Evolutionary conservation across 1,140 invertebrate species (phyloP).

Genomic region (Diachasma alloeum): DNA sequence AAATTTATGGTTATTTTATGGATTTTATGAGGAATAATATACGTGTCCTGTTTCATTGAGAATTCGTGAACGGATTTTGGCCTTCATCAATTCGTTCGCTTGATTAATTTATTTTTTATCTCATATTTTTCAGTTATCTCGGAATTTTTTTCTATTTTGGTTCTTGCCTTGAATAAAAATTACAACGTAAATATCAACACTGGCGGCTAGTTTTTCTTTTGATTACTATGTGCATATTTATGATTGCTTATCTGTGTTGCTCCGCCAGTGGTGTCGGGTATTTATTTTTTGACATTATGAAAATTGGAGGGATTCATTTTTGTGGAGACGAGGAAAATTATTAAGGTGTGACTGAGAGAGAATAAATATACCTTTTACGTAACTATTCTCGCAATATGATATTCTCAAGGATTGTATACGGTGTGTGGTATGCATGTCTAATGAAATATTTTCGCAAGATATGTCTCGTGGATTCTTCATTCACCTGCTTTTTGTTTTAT

Average conservation of each 20-base stretch:
- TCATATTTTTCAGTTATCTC: background rate
- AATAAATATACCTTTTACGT: background rate
- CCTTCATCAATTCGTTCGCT: background rate
- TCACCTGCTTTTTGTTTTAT: background rate
- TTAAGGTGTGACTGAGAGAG: background rate
- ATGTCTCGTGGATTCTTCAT: background rate
- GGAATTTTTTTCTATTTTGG: background rate
- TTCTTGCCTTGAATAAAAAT: background rate
- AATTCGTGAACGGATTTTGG: conserved; percentile 1
- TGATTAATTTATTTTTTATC: background rate
- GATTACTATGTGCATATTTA: no score
- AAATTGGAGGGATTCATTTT: background rate
- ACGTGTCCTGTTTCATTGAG: background rate
- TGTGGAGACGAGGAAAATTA: background rate
- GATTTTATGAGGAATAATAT: background rate
- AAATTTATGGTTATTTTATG: background rate
- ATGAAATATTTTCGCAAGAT: conserved; percentile 1
- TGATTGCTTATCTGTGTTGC: no score
- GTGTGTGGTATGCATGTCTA: background rate
- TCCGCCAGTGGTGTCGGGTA: no score
- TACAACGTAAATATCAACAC: background rate
- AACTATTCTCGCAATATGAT: background rate
- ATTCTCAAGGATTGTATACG: background rate
- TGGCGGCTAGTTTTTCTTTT: no score
- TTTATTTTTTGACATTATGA: background rate